These are phyloP conservation scores for Lasioglossum baleicum DNA, from an alignment of 1,140 invertebrate genomes.

Conservation along the genomic window DNA sequence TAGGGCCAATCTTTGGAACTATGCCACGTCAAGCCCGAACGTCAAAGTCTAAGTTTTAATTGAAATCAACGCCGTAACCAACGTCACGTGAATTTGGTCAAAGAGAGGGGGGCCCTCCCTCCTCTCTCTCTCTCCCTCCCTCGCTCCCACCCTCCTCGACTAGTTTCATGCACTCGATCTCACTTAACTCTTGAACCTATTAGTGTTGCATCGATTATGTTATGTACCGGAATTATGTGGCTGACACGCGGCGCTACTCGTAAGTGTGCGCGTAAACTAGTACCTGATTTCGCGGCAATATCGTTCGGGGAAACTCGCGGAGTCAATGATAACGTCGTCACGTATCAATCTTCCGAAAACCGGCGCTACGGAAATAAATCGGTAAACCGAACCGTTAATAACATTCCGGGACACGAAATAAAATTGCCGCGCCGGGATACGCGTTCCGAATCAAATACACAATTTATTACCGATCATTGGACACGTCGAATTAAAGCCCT, in stretches of 20 bases:
- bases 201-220: slow-evolving; percentile 58
- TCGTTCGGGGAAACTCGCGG: neutral
- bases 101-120: slow-evolving; percentile 19
- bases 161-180: slow-evolving; percentile 55
- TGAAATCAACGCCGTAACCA: slow-evolving; percentile 59
- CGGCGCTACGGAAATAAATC: neutral
- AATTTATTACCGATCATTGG: too few species aligned
- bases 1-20: slow-evolving; percentile 55
- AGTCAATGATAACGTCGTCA: neutral
- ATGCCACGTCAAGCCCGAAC: slow-evolving; percentile 26
- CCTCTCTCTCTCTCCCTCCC: too few species aligned
- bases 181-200: slow-evolving; percentile 54
- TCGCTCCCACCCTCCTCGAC: neutral
- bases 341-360: neutral
- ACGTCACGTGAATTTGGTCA: slow-evolving; percentile 62
- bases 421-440: too few species aligned
- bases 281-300: slow-evolving; percentile 32
- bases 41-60: slow-evolving; percentile 63
- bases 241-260: slow-evolving; percentile 32
- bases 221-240: slow-evolving; percentile 47
- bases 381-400: neutral
- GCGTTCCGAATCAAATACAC: too few species aligned
- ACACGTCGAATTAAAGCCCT: too few species aligned
- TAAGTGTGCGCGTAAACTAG: slow-evolving; percentile 30
- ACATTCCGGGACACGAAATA: too few species aligned